A percentile compares a stretch with the other conserved stretches of the same genome.
phyloP scores from a whole-genome alignment of 2,888 invertebrate genomes.

The Megamerina dolium region DNA sequence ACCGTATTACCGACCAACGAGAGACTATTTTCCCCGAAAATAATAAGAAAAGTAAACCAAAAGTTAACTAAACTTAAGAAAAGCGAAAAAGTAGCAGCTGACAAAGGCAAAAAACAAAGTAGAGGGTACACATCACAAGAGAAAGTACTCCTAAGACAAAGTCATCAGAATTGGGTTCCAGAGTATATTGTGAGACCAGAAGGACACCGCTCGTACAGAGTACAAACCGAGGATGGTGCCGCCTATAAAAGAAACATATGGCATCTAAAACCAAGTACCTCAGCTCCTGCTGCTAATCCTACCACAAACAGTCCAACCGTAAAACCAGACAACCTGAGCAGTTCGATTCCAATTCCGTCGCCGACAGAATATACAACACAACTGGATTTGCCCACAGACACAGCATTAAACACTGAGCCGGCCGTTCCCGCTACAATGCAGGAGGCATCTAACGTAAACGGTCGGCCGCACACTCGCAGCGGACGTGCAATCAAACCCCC shows the following conservation, averaged over 20 bases:
- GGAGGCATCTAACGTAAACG: no score
- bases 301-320: no score
- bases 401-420: no score
- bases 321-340: no score
- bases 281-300: not conserved
- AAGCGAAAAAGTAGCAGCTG: not conserved
- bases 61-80: not conserved
- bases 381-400: no score
- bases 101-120: constrained; percentile 1
- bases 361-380: no score
- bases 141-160: constrained; percentile 1
- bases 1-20: constrained; percentile 2
- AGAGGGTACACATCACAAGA: constrained; percentile 2
- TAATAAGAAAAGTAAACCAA: not conserved
- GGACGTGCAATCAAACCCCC: no score
- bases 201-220: constrained; percentile 2
- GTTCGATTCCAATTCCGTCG: no score
- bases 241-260: not conserved
- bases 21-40: not conserved
- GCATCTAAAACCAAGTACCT: not conserved
- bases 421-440: no score
- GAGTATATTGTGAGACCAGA: not conserved
- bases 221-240: constrained; percentile 1
- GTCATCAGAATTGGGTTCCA: not conserved
- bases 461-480: no score